Evolutionary conservation across 2,113 vertebrate genomes (phyloP).

Genomic region (Abramis brama): DNA sequence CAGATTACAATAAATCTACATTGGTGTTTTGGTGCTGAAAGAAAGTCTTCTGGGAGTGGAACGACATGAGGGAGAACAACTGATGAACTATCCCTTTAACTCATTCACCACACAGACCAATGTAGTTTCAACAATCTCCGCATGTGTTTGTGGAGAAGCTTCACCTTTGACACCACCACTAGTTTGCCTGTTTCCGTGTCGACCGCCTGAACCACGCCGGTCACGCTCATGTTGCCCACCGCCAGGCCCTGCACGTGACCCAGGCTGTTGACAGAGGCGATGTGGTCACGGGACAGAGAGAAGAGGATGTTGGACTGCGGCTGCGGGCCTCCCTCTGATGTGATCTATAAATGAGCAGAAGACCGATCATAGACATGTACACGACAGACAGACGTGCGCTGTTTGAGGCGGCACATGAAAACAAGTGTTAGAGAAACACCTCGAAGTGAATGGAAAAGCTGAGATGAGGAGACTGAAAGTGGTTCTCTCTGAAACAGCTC

Average conservation of each 20-base stretch:
- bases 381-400: too few species aligned
- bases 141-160: not conserved
- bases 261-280: conserved; percentile 78
- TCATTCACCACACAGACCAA: not conserved
- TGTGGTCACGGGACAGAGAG: conserved; percentile 78
- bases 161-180: conserved; percentile 88
- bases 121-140: too few species aligned
- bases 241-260: conserved; percentile 83
- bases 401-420: too few species aligned
- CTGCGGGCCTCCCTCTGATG: conserved; percentile 94
- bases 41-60: too few species aligned
- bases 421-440: too few species aligned
- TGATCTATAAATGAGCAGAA: conserved; percentile 76
- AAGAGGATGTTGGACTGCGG: conserved; percentile 94
- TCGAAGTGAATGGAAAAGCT: not conserved
- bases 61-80: too few species aligned
- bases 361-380: too few species aligned
- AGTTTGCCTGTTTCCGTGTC: conserved; percentile 90
- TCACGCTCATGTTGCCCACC: conserved; percentile 82
- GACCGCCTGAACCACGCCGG: conserved; percentile 87
- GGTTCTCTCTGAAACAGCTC: not conserved
- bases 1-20: too few species aligned
- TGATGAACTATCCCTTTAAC: not conserved
- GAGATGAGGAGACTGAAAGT: not conserved
- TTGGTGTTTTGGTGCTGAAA: too few species aligned